Evolutionary conservation across 2,888 invertebrate genomes (phyloP).

Genomic region (Sinohyriopsis cumingii): DNA sequence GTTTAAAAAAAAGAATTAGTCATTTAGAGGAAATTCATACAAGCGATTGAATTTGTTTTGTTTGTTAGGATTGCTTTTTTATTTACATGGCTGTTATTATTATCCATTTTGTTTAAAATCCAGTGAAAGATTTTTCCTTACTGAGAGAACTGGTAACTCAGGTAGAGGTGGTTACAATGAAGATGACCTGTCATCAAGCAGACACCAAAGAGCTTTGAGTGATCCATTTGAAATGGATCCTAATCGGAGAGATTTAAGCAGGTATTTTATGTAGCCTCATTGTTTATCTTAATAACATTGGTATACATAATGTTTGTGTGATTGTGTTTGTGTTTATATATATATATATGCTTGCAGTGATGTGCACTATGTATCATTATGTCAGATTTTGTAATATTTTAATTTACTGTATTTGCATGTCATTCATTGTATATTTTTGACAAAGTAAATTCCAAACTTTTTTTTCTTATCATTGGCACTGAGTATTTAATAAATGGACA

Average conservation of each 20-base stretch:
- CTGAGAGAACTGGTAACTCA: slow-evolving; percentile 24
- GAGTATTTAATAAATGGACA: too few species aligned
- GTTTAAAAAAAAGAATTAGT: too few species aligned
- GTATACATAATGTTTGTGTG: background rate
- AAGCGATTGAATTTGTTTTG: too few species aligned
- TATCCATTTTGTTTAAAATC: slow-evolving; percentile 6
- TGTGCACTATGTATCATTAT: too few species aligned
- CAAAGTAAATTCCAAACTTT: too few species aligned
- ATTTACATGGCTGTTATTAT: background rate
- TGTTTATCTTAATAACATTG: slow-evolving; percentile 7
- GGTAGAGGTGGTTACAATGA: background rate
- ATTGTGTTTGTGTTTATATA: too few species aligned
- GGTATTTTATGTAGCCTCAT: background rate
- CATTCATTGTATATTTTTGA: too few species aligned
- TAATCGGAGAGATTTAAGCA: slow-evolving; percentile 2
- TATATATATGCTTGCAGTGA: too few species aligned
- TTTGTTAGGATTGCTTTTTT: background rate
- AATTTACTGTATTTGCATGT: too few species aligned
- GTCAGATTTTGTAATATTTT: too few species aligned
- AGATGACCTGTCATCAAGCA: slow-evolving; percentile 2
- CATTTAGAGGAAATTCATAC: too few species aligned
- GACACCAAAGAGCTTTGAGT: slow-evolving; percentile 24
- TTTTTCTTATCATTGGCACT: too few species aligned
- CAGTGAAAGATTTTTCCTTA: slow-evolving; percentile 45
- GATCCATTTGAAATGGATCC: slow-evolving; percentile 36